These are phyloP conservation scores for Myathropa florea DNA, from an alignment of 2,888 invertebrate genomes.

Conservation along the genomic window DNA sequence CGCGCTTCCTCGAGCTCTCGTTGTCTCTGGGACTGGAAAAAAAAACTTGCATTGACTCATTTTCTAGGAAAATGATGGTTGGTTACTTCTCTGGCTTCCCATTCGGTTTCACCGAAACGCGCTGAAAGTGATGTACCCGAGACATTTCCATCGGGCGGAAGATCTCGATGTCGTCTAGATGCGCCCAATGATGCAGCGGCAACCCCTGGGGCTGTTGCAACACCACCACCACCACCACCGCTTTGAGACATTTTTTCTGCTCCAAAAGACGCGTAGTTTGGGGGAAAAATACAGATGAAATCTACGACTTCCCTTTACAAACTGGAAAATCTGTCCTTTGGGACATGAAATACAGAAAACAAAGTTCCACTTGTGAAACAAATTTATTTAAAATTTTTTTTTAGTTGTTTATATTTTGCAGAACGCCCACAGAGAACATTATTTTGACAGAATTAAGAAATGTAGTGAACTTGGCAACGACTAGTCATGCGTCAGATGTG, in stretches of 20 bases:
- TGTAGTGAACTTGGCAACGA: conserved; percentile 25
- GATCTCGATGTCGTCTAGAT: conserved; percentile 72
- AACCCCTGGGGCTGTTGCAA: conserved; percentile 64
- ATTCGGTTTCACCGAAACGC: conserved; percentile 79
- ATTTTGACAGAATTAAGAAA: conserved; percentile 41
- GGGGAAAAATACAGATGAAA: background rate
- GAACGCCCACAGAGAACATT: conserved; percentile 57
- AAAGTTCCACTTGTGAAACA: background rate
- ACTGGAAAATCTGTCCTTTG: background rate
- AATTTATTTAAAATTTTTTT: conserved; percentile 25
- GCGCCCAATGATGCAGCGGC: conserved; percentile 73
- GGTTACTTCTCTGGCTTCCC: conserved; percentile 80
- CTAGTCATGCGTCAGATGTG: background rate
- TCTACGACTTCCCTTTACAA: background rate
- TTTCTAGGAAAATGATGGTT: background rate
- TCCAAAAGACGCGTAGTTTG: background rate
- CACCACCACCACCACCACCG: conserved; percentile 70
- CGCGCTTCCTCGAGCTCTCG: conserved; percentile 96
- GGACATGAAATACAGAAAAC: background rate
- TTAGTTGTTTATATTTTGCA: conserved; percentile 69
- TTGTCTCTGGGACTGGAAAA: conserved; percentile 79
- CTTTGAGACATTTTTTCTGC: conserved; percentile 73
- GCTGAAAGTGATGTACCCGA: conserved; percentile 73
- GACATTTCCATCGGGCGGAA: conserved; percentile 70
- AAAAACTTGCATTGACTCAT: background rate